These are phyloP conservation scores for Phortica variegata DNA, from an alignment of 1,140 invertebrate genomes.

Conservation along the genomic window DNA sequence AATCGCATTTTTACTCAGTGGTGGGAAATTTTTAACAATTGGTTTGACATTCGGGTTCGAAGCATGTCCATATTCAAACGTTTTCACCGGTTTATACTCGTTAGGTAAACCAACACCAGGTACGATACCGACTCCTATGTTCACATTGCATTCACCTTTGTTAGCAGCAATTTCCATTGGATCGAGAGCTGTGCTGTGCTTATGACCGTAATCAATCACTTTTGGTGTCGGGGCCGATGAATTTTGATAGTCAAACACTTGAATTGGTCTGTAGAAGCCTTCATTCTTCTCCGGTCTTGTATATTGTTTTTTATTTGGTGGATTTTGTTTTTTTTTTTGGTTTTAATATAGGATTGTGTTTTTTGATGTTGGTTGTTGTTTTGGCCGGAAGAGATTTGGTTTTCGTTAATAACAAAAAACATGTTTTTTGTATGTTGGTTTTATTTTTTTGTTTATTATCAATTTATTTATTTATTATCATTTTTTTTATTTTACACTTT, in stretches of 20 bases:
- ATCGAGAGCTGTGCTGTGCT: constrained; percentile 44
- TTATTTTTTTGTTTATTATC: constrained; percentile 12
- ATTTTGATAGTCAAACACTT: constrained; percentile 54
- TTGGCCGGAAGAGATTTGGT: constrained; percentile 9
- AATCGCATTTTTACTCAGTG: not conserved
- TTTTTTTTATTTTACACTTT: constrained; percentile 10
- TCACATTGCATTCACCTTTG: too few species aligned
- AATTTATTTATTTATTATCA: constrained; percentile 11
- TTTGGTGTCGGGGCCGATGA: constrained; percentile 59
- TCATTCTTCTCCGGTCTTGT: constrained; percentile 11
- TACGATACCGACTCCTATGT: not conserved
- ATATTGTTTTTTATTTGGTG: too few species aligned
- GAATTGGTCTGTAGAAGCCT: constrained; percentile 36
- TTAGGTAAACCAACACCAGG: constrained; percentile 1
- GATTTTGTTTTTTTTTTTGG: not conserved
- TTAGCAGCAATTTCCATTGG: not conserved
- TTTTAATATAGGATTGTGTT: not conserved
- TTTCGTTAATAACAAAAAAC: too few species aligned
- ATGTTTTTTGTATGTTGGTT: constrained; percentile 17
- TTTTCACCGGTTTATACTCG: constrained; percentile 59
- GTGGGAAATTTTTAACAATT: not conserved
- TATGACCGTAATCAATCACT: constrained; percentile 73
- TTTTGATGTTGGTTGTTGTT: constrained; percentile 26
- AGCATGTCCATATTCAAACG: constrained; percentile 64
- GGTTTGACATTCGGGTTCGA: constrained; percentile 26